A percentile compares a stretch with the other conserved stretches of the same genome.
phyloP scores from a whole-genome alignment of 2,888 invertebrate genomes.

The Globia sparganii region DNA sequence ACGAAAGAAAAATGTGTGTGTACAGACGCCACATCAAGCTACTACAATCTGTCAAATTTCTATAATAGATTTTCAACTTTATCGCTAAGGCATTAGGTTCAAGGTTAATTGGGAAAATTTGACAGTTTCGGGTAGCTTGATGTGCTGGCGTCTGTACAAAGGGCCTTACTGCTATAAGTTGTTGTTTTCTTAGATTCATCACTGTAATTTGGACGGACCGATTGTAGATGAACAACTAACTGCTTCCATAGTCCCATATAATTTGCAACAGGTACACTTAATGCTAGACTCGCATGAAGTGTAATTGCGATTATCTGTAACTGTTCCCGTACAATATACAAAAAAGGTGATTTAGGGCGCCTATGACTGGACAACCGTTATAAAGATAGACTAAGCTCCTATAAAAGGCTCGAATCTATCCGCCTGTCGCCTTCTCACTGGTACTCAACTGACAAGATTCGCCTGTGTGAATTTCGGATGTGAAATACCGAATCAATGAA shows the following conservation, averaged over 20 bases:
- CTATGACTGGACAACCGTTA: conserved; percentile 74
- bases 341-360: conserved; percentile 76
- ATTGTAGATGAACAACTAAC: neutral
- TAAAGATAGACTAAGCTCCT: conserved; percentile 70
- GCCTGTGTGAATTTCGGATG: conserved; percentile 37
- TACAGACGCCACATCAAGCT: no score
- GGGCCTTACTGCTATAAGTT: neutral
- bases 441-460: conserved; percentile 47
- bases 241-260: conserved; percentile 1
- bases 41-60: no score
- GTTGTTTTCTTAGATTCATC: neutral
- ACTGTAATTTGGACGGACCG: neutral
- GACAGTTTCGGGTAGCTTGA: no score
- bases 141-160: no score
- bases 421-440: conserved; percentile 44
- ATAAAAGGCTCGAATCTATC: conserved; percentile 61
- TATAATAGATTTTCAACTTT: no score
- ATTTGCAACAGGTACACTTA: conserved; percentile 15
- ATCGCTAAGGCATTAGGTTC: no score
- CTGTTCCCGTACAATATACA: conserved; percentile 59
- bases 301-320: conserved; percentile 37
- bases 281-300: conserved; percentile 23
- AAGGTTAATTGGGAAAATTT: no score
- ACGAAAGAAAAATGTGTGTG: neutral
- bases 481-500: conserved; percentile 46